phyloP scores from a whole-genome alignment of 2,797 vertebrate species.

The Echiichthys vipera region DNA sequence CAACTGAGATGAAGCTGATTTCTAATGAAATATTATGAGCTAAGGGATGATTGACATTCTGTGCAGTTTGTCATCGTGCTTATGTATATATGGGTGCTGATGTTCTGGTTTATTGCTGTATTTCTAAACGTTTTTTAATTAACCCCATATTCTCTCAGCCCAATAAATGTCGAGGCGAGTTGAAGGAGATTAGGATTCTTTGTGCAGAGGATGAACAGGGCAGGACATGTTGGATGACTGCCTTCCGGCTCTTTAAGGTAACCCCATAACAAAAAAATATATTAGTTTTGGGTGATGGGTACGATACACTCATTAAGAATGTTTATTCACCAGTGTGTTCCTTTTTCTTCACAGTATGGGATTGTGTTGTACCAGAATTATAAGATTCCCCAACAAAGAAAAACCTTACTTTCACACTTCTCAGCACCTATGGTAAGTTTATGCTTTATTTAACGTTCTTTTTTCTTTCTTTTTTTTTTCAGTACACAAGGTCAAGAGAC shows the following conservation, averaged over 20 bases:
- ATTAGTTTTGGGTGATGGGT: too few species aligned
- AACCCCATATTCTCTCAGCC: slow-evolving; percentile 81
- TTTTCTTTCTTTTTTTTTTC: too few species aligned
- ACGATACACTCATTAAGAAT: not conserved
- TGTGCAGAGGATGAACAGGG: slow-evolving; percentile 97
- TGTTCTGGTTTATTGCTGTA: not conserved
- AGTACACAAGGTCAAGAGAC: too few species aligned
- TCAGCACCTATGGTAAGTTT: slow-evolving; percentile 91
- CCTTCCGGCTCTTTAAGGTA: slow-evolving; percentile 97
- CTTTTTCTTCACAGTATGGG: slow-evolving; percentile 88
- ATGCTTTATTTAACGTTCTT: not conserved
- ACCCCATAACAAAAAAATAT: not conserved
- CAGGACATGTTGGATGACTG: slow-evolving; percentile 95
- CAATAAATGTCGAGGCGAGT: slow-evolving; percentile 90
- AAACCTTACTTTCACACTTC: slow-evolving; percentile 90
- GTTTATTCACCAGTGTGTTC: slow-evolving; percentile 19
- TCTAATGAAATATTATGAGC: slow-evolving; percentile 30
- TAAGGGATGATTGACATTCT: slow-evolving; percentile 22
- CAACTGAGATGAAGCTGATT: slow-evolving; percentile 16
- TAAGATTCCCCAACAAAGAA: slow-evolving; percentile 94
- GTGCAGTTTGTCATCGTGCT: not conserved
- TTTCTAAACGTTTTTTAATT: not conserved
- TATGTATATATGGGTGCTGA: not conserved
- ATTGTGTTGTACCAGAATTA: slow-evolving; percentile 97
- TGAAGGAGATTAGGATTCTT: slow-evolving; percentile 93